Percentiles rank a stretch among this genome's conserved stretches.
These are phyloP conservation scores for Epinephelus malabaricus DNA, from an alignment of 2,797 vertebrate genomes.

Conservation along the genomic window DNA sequence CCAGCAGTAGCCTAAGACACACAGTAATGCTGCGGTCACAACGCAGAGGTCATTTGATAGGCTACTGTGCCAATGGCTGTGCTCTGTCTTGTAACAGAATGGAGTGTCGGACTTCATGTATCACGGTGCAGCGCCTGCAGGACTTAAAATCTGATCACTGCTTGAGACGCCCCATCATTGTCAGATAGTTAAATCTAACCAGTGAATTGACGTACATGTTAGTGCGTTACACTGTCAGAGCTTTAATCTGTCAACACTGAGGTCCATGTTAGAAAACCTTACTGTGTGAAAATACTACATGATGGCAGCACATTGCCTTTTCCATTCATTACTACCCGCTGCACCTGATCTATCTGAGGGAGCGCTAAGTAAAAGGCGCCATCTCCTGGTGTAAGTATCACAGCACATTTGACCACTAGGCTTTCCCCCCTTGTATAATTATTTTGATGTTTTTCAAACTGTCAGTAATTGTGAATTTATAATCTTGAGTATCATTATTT, in stretches of 20 bases:
- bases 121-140: constrained; percentile 4
- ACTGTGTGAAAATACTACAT: background rate
- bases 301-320: background rate
- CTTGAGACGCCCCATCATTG: background rate
- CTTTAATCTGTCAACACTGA: background rate
- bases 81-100: background rate
- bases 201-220: too few species aligned
- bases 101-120: constrained; percentile 12
- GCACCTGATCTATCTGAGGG: background rate
- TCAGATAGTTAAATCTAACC: background rate
- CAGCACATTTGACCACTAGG: constrained; percentile 26
- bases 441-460: background rate
- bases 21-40: background rate
- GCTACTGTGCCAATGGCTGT: background rate
- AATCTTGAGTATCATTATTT: background rate
- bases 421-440: background rate
- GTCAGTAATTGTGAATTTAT: background rate
- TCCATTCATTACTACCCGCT: background rate
- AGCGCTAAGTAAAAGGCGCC: constrained; percentile 71
- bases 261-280: background rate
- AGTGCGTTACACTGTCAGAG: background rate
- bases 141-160: background rate
- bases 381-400: constrained; percentile 68
- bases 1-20: background rate
- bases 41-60: constrained; percentile 4